Evolutionary conservation across 2,888 invertebrate species (phyloP).

Genomic region (Luperina nickerlii): DNA sequence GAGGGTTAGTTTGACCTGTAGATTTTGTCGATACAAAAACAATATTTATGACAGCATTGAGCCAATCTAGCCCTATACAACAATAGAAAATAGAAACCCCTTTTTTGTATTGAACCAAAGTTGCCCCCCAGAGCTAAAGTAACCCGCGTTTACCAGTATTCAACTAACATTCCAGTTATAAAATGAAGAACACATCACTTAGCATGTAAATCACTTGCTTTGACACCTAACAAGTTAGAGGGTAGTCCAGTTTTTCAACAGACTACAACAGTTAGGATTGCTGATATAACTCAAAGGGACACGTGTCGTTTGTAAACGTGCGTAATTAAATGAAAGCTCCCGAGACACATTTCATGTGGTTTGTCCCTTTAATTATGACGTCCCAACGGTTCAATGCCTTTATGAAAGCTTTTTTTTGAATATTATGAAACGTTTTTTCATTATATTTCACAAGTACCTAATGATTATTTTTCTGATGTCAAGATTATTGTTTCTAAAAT

Average conservation of each 20-base stretch:
- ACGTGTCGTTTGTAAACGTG: conserved; percentile 37
- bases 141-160: too few species aligned
- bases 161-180: background rate
- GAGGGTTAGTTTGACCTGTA: too few species aligned
- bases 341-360: conserved; percentile 61
- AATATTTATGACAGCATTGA: too few species aligned
- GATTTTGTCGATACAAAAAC: too few species aligned
- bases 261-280: conserved; percentile 15
- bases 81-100: too few species aligned
- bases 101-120: too few species aligned
- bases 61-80: too few species aligned
- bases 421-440: conserved; percentile 10
- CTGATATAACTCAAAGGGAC: conserved; percentile 49
- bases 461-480: background rate
- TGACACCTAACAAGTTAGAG: conserved; percentile 2
- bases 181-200: background rate
- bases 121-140: too few species aligned
- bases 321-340: conserved; percentile 56
- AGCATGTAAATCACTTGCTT: conserved; percentile 10
- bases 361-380: conserved; percentile 48
- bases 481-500: background rate
- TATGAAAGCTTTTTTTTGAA: conserved; percentile 16
- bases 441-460: conserved; percentile 1
- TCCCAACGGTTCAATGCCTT: conserved; percentile 34
- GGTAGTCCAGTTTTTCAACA: conserved; percentile 22